Percentiles rank a stretch among this genome's conserved stretches.
Conservation (phyloP, 2,888 invertebrate genomes). For the Lasioglossum zephyrum region DNA sequence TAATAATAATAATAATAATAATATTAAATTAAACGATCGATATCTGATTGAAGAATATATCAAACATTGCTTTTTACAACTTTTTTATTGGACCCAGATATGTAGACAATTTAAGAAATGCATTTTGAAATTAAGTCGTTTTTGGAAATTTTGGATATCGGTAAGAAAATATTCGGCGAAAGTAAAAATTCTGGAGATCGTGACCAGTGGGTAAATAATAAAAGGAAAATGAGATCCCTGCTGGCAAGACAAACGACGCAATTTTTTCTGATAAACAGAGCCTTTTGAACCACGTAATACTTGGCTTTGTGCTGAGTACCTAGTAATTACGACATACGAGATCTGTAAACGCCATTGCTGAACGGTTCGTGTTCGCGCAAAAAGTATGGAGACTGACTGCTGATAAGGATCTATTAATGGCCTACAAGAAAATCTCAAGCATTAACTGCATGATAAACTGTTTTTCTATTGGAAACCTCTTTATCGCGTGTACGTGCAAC, state of each 20-base stretch:
- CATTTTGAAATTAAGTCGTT: too few species aligned
- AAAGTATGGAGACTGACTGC: background rate
- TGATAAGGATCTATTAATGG: background rate
- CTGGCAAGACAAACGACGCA: background rate
- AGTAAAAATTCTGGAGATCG: background rate
- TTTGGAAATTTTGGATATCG: background rate
- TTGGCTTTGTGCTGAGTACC: background rate
- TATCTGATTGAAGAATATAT: too few species aligned
- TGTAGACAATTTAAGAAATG: too few species aligned
- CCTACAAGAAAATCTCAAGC: background rate
- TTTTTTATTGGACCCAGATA: too few species aligned
- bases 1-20: too few species aligned
- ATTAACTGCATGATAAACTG: background rate
- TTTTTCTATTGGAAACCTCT: background rate
- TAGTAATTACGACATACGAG: conserved; percentile 1
- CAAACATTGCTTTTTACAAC: too few species aligned
- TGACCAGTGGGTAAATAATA: background rate
- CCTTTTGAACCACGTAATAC: background rate
- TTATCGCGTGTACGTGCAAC: background rate
- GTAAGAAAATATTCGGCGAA: background rate
- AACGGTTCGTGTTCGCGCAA: background rate
- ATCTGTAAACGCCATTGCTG: background rate
- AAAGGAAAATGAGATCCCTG: background rate
- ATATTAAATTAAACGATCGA: too few species aligned
- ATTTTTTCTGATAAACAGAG: conserved; percentile 5